Base-by-base conservation (phyloP, 2,113 vertebrate genomes). In the Clinocottus analis region DNA sequence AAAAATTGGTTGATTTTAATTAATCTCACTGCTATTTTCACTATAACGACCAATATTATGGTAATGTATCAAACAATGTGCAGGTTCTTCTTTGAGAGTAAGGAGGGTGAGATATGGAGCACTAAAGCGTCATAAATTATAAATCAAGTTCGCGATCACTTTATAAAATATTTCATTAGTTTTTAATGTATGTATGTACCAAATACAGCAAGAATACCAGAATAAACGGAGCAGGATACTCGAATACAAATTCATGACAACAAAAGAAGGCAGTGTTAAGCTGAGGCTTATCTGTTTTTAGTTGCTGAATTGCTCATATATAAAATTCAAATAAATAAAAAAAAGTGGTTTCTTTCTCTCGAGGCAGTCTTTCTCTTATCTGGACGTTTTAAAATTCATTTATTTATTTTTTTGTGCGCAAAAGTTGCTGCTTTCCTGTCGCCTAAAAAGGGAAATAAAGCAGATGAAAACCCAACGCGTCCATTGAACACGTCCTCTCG, bases 321-420 rank as follows among this genome's bases (percentile, higher is more conserved):
- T 29, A 60, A 78, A n/a, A n/a, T n/a, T n/a, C 25, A 56, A 76
- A 53, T 39, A 72, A 29, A 5, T 76, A 14, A 71, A 66, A 78
- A 80, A 45, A 77, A 78, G 70, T 77, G 80, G 66, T 72, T 83
- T 66, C 7, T 49, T 37, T 62, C 53, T 80, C 35, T 43, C 25
- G 14, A 27, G 53, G 23, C 12, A 1, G 16, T 69, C 49, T n/a
- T 71, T 70, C 64, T 72, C 66, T 81, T 53, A 80, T 85, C 72
- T 83, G 59, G 76, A 77, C 64, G 66, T 16, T 35, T 69, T 23
- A 2, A 45, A 55, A 69, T 74, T 12, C 10, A 25, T 33, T 31
- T 41, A 23, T 51, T 69, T 10, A 12, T 43, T 31, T 43, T 23
- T 49, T 37, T 14, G n/a, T 31, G 60, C 27, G 60, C 39, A 56